Base-by-base conservation (phyloP, 37 sponge, comb jelly and placozoan species). In the Ephydatia muelleri region DNA sequence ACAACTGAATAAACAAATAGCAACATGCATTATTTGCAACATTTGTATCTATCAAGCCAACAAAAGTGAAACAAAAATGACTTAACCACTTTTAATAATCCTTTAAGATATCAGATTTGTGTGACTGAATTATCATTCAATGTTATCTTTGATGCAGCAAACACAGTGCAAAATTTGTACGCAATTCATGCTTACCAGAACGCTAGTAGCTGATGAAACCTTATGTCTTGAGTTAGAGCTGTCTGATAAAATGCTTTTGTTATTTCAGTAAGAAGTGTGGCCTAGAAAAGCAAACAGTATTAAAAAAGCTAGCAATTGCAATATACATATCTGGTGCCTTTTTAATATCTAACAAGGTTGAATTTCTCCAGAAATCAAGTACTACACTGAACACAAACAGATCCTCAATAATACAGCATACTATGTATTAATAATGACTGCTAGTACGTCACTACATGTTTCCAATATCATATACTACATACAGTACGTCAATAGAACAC, bases 171-270 rank as follows among this genome's bases (percentile, higher is more conserved):
- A 14, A 57, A 13, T 57, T n/a, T n/a, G n/a, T n/a, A n/a, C n/a
- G n/a, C 2, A 19, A 65, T n/a, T 36, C 1, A 36, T 19, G 68
- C 89, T 88, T 43, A 88, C 89, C 72, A 40, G 47, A 78, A 37
- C 16, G 90, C 90, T 16, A 47, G 30, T 25, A 85, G 33, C 26
- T 74, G 40, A 35, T 90, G 90, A 31, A 85, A 85, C 64, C 72
- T 85, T 29, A 90, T 22, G 67, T 34, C 29, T 2, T 82, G 81
- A 36, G 33, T 23, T 4, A 89, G 47, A 22, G 74, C 48, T 29
- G 86, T 76, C 67, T 79, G 72, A 47, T 73, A 80, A 11, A 89
- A 76, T 16, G 88, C 84, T 21, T 31, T 38, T 65, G 22, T 77
- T 31, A 78, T 6, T 73, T 88, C 78, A 0, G 72, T 34, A 29